These are phyloP conservation scores for Caloenas nicobarica DNA, from an alignment of 2,113 vertebrate genomes.

Conservation along the genomic window DNA sequence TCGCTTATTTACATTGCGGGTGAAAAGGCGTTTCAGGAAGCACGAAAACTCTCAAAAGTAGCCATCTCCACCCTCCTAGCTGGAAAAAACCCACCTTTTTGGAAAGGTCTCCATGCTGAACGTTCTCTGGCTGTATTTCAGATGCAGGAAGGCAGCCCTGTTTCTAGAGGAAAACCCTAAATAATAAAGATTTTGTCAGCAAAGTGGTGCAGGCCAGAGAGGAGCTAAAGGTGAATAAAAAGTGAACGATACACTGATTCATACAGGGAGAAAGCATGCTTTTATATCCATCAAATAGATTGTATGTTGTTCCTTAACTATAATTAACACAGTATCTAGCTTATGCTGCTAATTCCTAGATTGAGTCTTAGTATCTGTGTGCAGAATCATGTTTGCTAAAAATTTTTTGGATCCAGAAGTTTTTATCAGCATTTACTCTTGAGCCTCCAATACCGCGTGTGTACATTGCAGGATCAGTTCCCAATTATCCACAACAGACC, in stretches of 20 bases:
- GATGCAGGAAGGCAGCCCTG: background rate
- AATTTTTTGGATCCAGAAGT: background rate
- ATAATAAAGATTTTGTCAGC: conserved; percentile 15
- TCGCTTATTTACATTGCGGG: background rate
- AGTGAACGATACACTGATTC: background rate
- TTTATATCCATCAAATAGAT: background rate
- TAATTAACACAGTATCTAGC: background rate
- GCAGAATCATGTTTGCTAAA: background rate
- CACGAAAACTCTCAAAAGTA: background rate
- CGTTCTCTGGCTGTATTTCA: background rate
- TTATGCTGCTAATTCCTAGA: background rate
- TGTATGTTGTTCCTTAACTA: background rate
- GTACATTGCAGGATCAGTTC: background rate
- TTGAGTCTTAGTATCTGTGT: background rate
- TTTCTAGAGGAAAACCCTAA: conserved; percentile 15
- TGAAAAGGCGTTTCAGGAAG: conserved; percentile 48
- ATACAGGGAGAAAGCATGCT: background rate
- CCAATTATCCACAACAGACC: background rate
- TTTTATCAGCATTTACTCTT: background rate
- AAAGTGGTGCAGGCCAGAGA: background rate
- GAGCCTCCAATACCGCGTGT: rapidly evolving
- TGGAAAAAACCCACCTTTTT: background rate
- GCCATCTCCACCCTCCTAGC: background rate
- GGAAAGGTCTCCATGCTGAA: background rate
- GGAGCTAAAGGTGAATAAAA: background rate